Percentiles rank a stretch among this genome's conserved stretches.
These are phyloP conservation scores for Tipula helvola DNA, from an alignment of 2,888 invertebrate genomes.

Conservation along the genomic window DNA sequence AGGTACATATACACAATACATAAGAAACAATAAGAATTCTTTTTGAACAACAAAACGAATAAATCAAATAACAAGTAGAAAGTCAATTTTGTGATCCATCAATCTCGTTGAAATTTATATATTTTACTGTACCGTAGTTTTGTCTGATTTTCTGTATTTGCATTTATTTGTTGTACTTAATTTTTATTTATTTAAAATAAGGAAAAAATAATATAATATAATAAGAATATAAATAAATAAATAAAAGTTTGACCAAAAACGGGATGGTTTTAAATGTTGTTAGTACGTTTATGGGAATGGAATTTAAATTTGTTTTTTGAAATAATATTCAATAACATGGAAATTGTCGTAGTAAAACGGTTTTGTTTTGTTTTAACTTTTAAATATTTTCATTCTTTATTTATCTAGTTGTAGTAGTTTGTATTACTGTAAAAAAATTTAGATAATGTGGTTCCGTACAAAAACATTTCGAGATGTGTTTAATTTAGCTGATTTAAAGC, in stretches of 20 bases:
- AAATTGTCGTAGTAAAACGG: no score
- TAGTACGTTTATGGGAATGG: neutral
- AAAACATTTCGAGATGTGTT: no score
- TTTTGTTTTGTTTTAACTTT: no score
- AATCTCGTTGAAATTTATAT: neutral
- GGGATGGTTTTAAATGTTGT: neutral
- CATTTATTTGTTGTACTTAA: neutral
- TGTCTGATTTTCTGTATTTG: neutral
- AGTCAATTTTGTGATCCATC: constrained; percentile 9
- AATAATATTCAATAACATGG: neutral
- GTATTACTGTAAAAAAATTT: no score
- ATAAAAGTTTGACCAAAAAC: neutral
- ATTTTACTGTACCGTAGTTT: neutral
- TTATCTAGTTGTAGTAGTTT: no score
- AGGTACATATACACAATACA: no score
- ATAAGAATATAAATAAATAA: neutral
- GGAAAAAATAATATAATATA: neutral
- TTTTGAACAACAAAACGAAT: neutral
- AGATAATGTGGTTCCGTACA: no score
- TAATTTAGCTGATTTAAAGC: no score
- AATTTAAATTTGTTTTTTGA: neutral
- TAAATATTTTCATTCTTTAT: no score
- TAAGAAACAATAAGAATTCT: neutral
- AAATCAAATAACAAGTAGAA: constrained; percentile 9
- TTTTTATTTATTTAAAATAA: neutral